phyloP scores from a whole-genome alignment of 1,140 invertebrate species.

The Sycophaga agraensis region DNA sequence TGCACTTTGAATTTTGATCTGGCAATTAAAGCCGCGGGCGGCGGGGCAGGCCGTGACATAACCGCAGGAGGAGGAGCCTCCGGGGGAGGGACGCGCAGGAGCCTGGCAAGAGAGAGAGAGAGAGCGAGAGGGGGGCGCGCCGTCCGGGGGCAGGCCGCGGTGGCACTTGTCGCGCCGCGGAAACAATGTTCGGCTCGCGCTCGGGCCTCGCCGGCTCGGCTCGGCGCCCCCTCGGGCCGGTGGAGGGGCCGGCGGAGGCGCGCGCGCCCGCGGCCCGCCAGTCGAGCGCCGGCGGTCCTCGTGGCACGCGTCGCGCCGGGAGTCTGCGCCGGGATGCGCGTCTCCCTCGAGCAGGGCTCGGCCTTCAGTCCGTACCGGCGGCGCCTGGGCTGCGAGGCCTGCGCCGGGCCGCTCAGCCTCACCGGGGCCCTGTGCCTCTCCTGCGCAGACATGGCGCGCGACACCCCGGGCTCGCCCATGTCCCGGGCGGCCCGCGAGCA shows the following conservation, averaged over 20 bases:
- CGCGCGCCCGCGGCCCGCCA: too few species aligned
- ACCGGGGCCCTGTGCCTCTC: conserved; percentile 33
- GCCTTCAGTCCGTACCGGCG: conserved; percentile 33
- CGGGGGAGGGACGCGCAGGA: not conserved
- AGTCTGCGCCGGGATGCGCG: not conserved
- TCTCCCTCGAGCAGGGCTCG: not conserved
- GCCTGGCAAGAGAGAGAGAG: not conserved
- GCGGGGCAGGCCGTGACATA: too few species aligned
- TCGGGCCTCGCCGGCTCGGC: too few species aligned
- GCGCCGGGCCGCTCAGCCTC: not conserved
- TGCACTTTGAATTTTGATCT: too few species aligned
- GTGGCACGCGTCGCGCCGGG: not conserved
- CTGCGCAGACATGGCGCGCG: conserved; percentile 62
- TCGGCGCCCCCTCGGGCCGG: too few species aligned
- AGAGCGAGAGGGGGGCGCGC: too few species aligned
- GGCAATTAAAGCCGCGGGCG: too few species aligned
- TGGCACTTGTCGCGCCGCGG: too few species aligned
- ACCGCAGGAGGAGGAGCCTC: not conserved
- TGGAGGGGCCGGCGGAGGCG: too few species aligned
- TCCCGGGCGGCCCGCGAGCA: conserved; percentile 42
- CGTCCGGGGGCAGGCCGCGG: too few species aligned
- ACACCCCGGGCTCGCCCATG: conserved; percentile 61
- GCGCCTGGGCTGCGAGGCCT: not conserved
- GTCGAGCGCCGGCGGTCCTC: too few species aligned
- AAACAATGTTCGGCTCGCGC: too few species aligned